phyloP scores from a whole-genome alignment of 2,888 invertebrate genomes.

The Amphimallon solstitiale region DNA sequence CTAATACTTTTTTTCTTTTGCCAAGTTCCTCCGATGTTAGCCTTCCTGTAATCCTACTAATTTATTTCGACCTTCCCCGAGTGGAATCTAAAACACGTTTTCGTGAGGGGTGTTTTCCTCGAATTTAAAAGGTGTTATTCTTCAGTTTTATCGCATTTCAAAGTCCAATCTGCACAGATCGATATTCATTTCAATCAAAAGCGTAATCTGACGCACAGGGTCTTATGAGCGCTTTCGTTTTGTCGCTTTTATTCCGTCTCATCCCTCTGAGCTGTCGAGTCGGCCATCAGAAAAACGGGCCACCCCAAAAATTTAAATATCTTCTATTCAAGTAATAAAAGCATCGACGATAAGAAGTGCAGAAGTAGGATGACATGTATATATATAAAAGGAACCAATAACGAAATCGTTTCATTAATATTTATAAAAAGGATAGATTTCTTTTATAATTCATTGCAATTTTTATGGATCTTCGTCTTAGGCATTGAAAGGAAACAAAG shows the following conservation, averaged over 20 bases:
- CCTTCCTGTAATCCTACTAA: background rate
- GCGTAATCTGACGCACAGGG: slow-evolving; percentile 18
- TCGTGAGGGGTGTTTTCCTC: background rate
- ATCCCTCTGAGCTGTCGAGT: background rate
- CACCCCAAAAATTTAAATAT: slow-evolving; percentile 21
- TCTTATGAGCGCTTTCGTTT: background rate
- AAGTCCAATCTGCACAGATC: slow-evolving; percentile 6
- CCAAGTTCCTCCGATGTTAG: too few relatives aligned
- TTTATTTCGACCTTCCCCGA: background rate
- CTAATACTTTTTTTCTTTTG: too few relatives aligned
- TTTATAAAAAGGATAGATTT: slow-evolving; percentile 21
- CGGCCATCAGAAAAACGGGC: too few relatives aligned
- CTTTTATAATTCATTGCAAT: slow-evolving; percentile 17
- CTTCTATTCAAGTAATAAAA: slow-evolving; percentile 12
- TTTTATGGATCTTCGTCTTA: slow-evolving; percentile 11
- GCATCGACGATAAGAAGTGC: background rate
- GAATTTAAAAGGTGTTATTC: slow-evolving; percentile 28
- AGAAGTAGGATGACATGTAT: too few relatives aligned
- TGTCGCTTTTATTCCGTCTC: background rate
- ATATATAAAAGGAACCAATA: background rate
- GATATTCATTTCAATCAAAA: slow-evolving; percentile 33
- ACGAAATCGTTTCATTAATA: slow-evolving; percentile 14
- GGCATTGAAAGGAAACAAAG: background rate
- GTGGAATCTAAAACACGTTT: too few relatives aligned
- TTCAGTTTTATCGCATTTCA: slow-evolving; percentile 17